Base-by-base conservation (phyloP, 2,888 invertebrate genomes). In the Allolobophora icterica region DNA sequence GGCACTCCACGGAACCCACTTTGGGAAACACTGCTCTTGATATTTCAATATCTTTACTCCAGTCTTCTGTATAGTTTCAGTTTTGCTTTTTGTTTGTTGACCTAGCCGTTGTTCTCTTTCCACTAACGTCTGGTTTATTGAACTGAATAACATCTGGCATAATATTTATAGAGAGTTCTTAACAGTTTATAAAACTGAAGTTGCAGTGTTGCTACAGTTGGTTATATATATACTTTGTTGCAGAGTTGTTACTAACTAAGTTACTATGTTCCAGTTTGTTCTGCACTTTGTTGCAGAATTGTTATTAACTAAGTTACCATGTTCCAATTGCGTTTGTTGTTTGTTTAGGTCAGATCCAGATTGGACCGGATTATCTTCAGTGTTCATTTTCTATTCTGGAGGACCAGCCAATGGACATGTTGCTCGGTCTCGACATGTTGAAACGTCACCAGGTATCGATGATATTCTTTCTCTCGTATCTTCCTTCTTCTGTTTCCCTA, bases 341-440 rank as follows among this genome's bases (percentile, higher is more conserved):
- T 30, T 89, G 33, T 93, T 17, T 92, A 95, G 95, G 95, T 93
- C 98, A 99, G 96, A 98, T 99, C 95, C 97, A 99, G 95, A 99
- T 99, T 93, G 98, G 97, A 94, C 97, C 97, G 93, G 98, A 98
- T 94, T 98, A 98, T 95, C 96, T 99, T 87, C 98, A 98, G 1
- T 98, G 99, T 6, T 99, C 99, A 84, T 99, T 99, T 96, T 98
- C 98, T 52, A 98, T 99, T 84, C 96, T 99, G 89, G 98, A 98
- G 94, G 97, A 99, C 94, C 99, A 99, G 95, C 98, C 98, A 0
- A 99, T 99, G 98, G 99, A 99, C 94, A 98, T 99, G 98, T 96
- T 99, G 91, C 96, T 99, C 30, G 99, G 99, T 0, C 96, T 99
- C 91, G 99, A 99, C 94, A 99, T 99, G 98, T 96, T 99, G 0